These are phyloP conservation scores for Ichneumon xanthorius DNA, from an alignment of 2,888 invertebrate species.

Conservation along the genomic window DNA sequence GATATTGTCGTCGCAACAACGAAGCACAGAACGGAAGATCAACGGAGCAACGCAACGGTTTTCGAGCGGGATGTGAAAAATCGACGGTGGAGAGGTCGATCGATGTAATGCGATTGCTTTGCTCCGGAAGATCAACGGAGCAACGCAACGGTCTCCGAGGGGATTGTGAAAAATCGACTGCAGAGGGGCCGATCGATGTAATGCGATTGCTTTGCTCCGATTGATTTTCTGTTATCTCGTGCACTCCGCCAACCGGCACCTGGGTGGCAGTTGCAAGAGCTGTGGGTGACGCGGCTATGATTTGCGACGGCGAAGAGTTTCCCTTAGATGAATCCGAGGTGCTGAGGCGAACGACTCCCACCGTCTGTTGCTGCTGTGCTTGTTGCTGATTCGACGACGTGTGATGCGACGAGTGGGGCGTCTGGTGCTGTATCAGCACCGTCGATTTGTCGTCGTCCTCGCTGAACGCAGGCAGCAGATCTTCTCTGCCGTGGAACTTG, in stretches of 20 bases:
- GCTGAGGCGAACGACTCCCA: conserved; percentile 84
- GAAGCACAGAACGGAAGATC: conserved; percentile 44
- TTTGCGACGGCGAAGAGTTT: conserved; percentile 84
- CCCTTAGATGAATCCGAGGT: conserved; percentile 84
- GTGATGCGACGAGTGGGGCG: conserved; percentile 80
- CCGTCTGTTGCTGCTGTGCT: conserved; percentile 81
- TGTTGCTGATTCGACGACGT: conserved; percentile 73
- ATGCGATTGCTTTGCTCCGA: too few species aligned
- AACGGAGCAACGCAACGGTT: conserved; percentile 58
- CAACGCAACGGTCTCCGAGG: too few species aligned
- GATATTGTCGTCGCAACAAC: conserved; percentile 28
- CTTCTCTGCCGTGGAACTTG: conserved; percentile 98
- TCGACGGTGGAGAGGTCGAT: conserved; percentile 45
- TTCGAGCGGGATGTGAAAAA: conserved; percentile 62
- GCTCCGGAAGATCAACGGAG: too few species aligned
- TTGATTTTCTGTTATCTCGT: conserved; percentile 67
- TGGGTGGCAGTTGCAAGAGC: conserved; percentile 84
- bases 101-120: conserved; percentile 43
- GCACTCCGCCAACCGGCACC: conserved; percentile 82
- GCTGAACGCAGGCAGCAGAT: conserved; percentile 96
- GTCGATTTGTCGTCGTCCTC: conserved; percentile 95
- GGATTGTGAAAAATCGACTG: too few species aligned
- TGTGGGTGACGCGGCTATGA: conserved; percentile 83
- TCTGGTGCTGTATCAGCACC: conserved; percentile 86
- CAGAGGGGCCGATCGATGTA: too few species aligned